Evolutionary conservation across 2,797 vertebrate genomes (phyloP).

Genomic region (Odontamblyopus lacepedii): DNA sequence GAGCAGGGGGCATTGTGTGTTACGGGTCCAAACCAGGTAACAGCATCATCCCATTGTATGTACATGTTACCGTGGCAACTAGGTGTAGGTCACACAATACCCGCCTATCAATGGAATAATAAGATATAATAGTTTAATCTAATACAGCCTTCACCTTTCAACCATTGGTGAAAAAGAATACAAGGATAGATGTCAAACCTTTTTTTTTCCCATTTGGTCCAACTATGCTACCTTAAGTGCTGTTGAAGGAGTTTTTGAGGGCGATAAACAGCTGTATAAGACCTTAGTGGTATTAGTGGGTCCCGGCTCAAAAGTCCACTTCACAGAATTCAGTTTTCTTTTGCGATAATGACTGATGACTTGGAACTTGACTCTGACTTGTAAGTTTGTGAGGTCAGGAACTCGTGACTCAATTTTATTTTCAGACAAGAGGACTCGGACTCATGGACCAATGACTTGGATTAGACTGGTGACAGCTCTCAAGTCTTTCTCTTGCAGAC

Average conservation of each 20-base stretch:
- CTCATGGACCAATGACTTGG: no score
- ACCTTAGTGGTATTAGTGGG: no score
- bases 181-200: not conserved
- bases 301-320: no score
- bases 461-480: no score
- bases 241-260: no score
- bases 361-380: not conserved
- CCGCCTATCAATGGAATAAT: not conserved
- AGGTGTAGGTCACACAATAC: not conserved
- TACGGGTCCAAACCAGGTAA: conserved; percentile 80
- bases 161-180: not conserved
- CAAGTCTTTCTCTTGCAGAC: no score
- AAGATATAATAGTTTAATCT: not conserved
- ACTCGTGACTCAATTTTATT: no score
- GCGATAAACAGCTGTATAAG: no score
- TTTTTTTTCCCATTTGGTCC: no score
- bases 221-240: no score
- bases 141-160: not conserved
- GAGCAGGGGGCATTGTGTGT: conserved; percentile 78
- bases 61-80: conserved; percentile 4
- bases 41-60: not conserved
- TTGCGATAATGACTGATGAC: not conserved
- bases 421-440: no score
- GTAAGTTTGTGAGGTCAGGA: not conserved
- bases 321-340: no score